A percentile compares a stretch with the other conserved stretches of the same genome.
Evolutionary conservation across 2,888 invertebrate species (phyloP).

Genomic region (Plagodis pulveraria): DNA sequence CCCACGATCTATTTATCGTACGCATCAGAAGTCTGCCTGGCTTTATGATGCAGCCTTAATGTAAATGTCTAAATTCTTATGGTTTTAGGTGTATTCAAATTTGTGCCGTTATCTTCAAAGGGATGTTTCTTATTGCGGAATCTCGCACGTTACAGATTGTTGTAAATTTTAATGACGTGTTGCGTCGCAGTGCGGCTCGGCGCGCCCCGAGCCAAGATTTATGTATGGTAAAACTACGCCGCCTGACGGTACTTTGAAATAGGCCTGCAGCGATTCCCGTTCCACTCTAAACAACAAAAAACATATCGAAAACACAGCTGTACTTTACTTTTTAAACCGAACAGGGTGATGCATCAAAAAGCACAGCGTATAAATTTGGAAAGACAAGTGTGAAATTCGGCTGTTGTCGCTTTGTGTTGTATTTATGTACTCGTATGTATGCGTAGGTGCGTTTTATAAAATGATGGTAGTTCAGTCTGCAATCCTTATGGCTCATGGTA

Average conservation of each 20-base stretch:
- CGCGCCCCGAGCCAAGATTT: conserved; percentile 39
- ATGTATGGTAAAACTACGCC: conserved; percentile 40
- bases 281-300: conserved; percentile 31
- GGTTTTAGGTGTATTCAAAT: conserved; percentile 5
- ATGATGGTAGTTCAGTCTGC: too few species aligned
- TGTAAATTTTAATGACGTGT: conserved; percentile 72
- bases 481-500: too few species aligned
- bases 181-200: conserved; percentile 70
- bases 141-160: conserved; percentile 42
- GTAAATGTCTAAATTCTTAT: too few species aligned
- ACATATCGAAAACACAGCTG: conserved; percentile 33
- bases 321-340: conserved; percentile 31
- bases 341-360: conserved; percentile 32
- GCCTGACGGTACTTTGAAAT: conserved; percentile 44
- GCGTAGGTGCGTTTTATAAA: too few species aligned
- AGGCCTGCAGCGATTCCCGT: conserved; percentile 37
- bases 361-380: conserved; percentile 29
- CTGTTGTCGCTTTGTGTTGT: conserved; percentile 25
- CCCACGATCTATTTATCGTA: too few species aligned
- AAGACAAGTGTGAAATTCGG: conserved; percentile 27
- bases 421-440: conserved; percentile 10
- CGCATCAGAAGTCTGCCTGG: too few species aligned
- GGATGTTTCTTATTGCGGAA: conserved; percentile 17
- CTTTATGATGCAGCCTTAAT: too few species aligned
- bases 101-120: conserved; percentile 4